Conservation (phyloP, 53 echinoderm and acorn worm species). For the Henricia sp. region DNA sequence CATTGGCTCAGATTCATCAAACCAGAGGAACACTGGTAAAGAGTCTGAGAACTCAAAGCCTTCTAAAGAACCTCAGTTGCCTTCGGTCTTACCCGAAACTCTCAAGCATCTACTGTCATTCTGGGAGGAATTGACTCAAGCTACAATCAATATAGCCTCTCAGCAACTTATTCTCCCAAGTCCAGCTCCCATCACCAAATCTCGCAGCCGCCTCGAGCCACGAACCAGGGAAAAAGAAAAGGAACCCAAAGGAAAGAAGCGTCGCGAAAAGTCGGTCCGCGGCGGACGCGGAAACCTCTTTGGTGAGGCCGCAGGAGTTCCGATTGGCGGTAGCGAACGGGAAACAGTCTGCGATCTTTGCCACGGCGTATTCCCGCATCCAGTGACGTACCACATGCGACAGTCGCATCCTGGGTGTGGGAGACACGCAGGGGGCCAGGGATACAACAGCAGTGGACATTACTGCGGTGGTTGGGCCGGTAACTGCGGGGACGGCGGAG, state of each 20-base stretch:
- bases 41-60: constrained; percentile 61
- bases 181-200: constrained; percentile 91
- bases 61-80: constrained; percentile 7
- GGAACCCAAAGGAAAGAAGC: constrained; percentile 89
- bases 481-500: constrained; percentile 87
- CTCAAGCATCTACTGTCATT: constrained; percentile 87
- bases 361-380: constrained; percentile 87
- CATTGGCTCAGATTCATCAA: constrained; percentile 70
- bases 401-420: constrained; percentile 95
- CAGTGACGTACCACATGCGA: constrained; percentile 97
- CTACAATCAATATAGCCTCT: constrained; percentile 88
- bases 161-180: constrained; percentile 90
- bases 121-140: constrained; percentile 93
- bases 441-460: constrained; percentile 96
- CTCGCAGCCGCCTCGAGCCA: constrained; percentile 50
- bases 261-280: constrained; percentile 82
- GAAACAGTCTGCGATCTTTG: constrained; percentile 91
- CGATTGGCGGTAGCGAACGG: constrained; percentile 77
- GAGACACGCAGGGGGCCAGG: constrained; percentile 85
- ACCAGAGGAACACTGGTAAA: constrained; percentile 49
- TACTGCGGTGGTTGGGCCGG: constrained; percentile 96
- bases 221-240: constrained; percentile 75
- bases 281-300: constrained; percentile 97
- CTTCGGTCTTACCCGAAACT: constrained; percentile 72
- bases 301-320: constrained; percentile 92